phyloP scores from a whole-genome alignment of 2,888 invertebrate genomes.

The Brachyopa scutellaris region DNA sequence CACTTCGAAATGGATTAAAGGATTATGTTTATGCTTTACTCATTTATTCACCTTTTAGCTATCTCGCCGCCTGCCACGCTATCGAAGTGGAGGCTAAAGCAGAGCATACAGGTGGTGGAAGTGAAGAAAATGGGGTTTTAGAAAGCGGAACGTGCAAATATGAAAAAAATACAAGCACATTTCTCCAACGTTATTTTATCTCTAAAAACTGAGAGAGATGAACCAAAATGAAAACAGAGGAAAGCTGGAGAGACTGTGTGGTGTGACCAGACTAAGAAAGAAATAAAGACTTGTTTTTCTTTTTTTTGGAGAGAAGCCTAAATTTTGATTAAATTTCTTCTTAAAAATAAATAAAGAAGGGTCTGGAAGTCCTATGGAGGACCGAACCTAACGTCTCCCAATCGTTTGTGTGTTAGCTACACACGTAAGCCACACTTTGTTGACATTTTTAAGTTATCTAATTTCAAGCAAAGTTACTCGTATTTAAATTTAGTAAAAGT shows the following conservation, averaged over 20 bases:
- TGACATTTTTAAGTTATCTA: no score
- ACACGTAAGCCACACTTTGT: no score
- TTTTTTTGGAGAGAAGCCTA: no score
- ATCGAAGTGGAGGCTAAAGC: background rate
- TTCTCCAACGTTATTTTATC: background rate
- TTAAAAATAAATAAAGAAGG: no score
- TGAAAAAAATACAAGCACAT: background rate
- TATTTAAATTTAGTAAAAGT: no score
- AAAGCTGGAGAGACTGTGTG: background rate
- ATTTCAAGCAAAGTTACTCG: no score
- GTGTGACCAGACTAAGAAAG: slow-evolving; percentile 6
- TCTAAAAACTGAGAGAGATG: background rate
- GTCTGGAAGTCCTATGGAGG: no score
- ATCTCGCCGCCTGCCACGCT: background rate
- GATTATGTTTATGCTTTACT: slow-evolving; percentile 24
- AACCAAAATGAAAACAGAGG: background rate
- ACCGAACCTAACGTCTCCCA: no score
- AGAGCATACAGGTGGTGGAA: slow-evolving; percentile 46
- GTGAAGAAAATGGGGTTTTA: background rate
- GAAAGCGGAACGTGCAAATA: slow-evolving; percentile 1
- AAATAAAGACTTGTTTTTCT: no score
- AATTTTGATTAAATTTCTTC: no score
- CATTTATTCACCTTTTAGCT: slow-evolving; percentile 35
- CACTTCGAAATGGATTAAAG: slow-evolving; percentile 25
- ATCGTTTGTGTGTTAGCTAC: no score